Conservation (phyloP, 2,797 vertebrate species). For the Aplochiton taeniatus region DNA sequence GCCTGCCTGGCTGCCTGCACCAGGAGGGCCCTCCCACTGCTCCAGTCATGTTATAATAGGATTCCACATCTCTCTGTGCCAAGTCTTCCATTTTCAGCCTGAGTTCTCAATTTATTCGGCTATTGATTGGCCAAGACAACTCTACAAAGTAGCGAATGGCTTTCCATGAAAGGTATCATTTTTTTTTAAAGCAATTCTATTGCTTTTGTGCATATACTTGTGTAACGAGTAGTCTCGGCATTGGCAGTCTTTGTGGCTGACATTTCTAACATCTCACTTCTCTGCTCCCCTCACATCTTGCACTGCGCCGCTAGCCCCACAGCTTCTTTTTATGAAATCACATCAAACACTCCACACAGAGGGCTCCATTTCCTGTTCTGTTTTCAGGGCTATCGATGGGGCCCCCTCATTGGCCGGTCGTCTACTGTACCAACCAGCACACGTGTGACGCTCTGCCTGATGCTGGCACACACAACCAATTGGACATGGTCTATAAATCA, state of each 20-base stretch:
- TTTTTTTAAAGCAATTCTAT: neutral
- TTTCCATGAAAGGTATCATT: neutral
- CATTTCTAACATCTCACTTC: constrained; percentile 38
- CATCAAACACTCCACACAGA: constrained; percentile 64
- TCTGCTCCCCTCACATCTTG: constrained; percentile 30
- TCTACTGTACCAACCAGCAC: constrained; percentile 61
- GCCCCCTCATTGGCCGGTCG: constrained; percentile 68
- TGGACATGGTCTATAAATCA: constrained; percentile 75
- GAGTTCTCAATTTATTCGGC: neutral
- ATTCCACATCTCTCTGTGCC: constrained; percentile 14
- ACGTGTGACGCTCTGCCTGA: constrained; percentile 64
- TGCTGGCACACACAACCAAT: constrained; percentile 71
- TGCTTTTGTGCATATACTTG: constrained; percentile 1
- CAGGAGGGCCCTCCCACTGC: constrained; percentile 12
- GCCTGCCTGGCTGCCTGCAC: constrained; percentile 7
- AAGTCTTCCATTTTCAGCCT: constrained; percentile 13
- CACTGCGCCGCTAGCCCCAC: constrained; percentile 28
- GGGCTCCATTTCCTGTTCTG: constrained; percentile 64
- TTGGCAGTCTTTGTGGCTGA: constrained; percentile 31
- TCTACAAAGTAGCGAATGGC: neutral
- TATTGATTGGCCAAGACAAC: constrained; percentile 1
- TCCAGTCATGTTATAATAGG: constrained; percentile 23
- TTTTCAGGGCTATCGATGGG: constrained; percentile 57
- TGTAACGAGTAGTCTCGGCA: neutral
- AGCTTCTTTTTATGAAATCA: constrained; percentile 37